These are phyloP conservation scores for Nesometra sesokonis DNA, from an alignment of 35 echinoderm and acorn worm species.

Conservation along the genomic window DNA sequence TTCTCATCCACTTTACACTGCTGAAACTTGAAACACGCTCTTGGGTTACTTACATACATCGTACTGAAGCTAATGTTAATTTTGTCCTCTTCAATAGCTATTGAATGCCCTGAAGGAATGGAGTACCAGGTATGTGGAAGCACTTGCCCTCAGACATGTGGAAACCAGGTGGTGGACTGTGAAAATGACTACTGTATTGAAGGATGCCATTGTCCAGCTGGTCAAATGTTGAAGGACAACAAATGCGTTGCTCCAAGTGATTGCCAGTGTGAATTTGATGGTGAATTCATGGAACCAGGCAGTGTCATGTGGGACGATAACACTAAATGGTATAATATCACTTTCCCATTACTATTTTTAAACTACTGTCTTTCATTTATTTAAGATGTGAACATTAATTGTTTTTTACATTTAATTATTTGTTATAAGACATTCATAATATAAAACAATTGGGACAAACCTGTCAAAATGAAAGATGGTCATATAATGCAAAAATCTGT, in stretches of 20 bases:
- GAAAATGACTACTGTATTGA: slow-evolving; percentile 5
- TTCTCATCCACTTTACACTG: too few species aligned
- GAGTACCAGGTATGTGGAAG: background rate
- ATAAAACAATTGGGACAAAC: too few species aligned
- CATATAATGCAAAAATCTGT: too few species aligned
- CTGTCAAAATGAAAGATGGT: too few species aligned
- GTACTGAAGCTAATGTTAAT: background rate
- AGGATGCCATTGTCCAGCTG: slow-evolving; percentile 13
- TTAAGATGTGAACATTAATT: too few species aligned
- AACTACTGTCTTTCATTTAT: too few species aligned
- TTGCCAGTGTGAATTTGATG: background rate
- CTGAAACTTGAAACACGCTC: too few species aligned
- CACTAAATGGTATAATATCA: background rate
- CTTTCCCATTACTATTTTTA: too few species aligned
- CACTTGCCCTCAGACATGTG: slow-evolving; percentile 3
- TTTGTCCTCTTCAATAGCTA: background rate
- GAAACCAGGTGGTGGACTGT: background rate
- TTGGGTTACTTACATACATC: too few species aligned
- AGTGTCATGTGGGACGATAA: background rate
- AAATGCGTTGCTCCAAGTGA: background rate
- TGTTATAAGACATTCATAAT: too few species aligned
- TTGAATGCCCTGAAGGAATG: background rate
- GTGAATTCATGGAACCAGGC: background rate
- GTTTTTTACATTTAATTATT: too few species aligned
- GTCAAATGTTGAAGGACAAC: background rate